Percentiles rank a stretch among this genome's conserved stretches.
phyloP scores from a whole-genome alignment of 2,888 invertebrate species.

The Brachynemurus nebulosus region DNA sequence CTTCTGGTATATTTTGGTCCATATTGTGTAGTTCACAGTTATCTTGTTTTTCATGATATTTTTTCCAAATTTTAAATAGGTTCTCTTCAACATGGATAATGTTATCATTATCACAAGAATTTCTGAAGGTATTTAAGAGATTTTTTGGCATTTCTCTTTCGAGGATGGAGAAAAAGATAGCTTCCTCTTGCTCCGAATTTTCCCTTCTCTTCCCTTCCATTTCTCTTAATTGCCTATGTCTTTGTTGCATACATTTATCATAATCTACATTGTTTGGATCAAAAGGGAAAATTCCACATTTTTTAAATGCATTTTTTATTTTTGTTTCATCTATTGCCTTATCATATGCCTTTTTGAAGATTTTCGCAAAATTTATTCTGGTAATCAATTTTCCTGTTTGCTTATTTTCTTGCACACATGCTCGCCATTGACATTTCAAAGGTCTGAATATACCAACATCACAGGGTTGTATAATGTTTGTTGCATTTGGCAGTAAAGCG shows the following conservation, averaged over 20 bases:
- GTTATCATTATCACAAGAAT: too few species aligned
- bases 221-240: too few species aligned
- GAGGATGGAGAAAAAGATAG: too few species aligned
- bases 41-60: too few species aligned
- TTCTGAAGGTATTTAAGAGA: too few species aligned
- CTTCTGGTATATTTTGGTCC: too few species aligned
- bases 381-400: constrained; percentile 11
- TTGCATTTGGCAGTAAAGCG: constrained; percentile 18
- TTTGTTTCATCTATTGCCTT: constrained; percentile 1
- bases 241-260: background rate
- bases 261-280: background rate
- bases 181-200: too few species aligned
- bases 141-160: too few species aligned
- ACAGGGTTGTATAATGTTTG: constrained; percentile 20
- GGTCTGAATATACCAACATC: constrained; percentile 20
- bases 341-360: constrained; percentile 7
- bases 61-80: too few species aligned
- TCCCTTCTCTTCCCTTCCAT: too few species aligned
- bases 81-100: too few species aligned
- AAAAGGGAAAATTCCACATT: constrained; percentile 1
- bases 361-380: constrained; percentile 4
- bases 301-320: background rate
- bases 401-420: constrained; percentile 12
- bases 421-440: constrained; percentile 18
- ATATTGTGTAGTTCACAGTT: too few species aligned